Percentiles rank a stretch among this genome's conserved stretches.
Conservation (phyloP, 2,888 invertebrate genomes). For the Alloscopus bannaensis region DNA sequence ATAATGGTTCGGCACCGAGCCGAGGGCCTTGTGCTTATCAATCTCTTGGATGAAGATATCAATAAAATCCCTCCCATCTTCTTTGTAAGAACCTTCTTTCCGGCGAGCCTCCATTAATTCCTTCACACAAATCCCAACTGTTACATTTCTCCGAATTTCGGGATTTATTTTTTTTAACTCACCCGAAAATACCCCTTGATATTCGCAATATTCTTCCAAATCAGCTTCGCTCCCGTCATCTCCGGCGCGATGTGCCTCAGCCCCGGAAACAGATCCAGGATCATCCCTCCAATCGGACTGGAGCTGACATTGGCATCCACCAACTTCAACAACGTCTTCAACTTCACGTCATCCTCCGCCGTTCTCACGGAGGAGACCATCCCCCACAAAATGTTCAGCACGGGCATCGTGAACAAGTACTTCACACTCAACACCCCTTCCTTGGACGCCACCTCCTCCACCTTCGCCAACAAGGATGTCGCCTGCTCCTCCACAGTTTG, state of each 20-base stretch:
- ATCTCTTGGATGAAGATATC: too few relatives aligned
- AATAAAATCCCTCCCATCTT: slow-evolving; percentile 24
- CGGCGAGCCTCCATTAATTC: slow-evolving; percentile 17
- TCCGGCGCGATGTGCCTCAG: slow-evolving; percentile 34
- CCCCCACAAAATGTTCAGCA: slow-evolving; percentile 58
- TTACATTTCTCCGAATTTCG: too few relatives aligned
- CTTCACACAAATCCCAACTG: too few relatives aligned
- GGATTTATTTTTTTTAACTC: too few relatives aligned
- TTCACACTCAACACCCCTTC: slow-evolving; percentile 29
- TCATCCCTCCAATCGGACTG: slow-evolving; percentile 39
- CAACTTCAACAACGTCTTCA: slow-evolving; percentile 30
- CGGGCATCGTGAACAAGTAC: slow-evolving; percentile 54
- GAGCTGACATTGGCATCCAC: slow-evolving; percentile 45
- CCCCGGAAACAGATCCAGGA: slow-evolving; percentile 35
- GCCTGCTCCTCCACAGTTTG: slow-evolving; percentile 40
- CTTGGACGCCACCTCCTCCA: slow-evolving; percentile 12
- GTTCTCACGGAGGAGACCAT: slow-evolving; percentile 48
- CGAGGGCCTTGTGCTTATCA: slow-evolving; percentile 9
- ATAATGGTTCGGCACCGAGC: slow-evolving; percentile 26
- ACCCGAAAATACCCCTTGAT: slow-evolving; percentile 41
- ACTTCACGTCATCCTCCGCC: slow-evolving; percentile 39
- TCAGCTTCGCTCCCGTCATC: slow-evolving; percentile 29
- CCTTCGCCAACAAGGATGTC: slow-evolving; percentile 17
- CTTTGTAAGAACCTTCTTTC: slow-evolving; percentile 20
- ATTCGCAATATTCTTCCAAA: slow-evolving; percentile 10